These are phyloP conservation scores for Mythimna loreyi DNA, from an alignment of 2,888 invertebrate genomes.

Conservation along the genomic window DNA sequence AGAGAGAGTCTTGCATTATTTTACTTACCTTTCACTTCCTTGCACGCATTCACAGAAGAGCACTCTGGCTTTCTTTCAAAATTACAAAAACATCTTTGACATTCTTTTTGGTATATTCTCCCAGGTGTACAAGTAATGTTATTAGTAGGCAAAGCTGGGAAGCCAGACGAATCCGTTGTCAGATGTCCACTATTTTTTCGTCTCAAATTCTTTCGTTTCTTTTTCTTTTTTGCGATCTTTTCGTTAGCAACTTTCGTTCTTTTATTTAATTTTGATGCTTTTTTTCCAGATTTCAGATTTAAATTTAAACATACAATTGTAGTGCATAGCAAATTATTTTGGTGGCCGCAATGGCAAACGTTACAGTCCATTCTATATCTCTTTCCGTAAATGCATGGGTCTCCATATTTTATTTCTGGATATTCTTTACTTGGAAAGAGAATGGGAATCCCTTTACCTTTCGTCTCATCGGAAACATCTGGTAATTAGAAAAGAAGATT, in stretches of 20 bases:
- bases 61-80: slow-evolving; percentile 40
- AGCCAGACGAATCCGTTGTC: not conserved
- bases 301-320: slow-evolving; percentile 77
- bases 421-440: too few relatives aligned
- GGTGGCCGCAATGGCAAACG: slow-evolving; percentile 74
- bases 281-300: not conserved
- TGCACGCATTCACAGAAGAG: slow-evolving; percentile 39
- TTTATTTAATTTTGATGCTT: not conserved
- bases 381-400: slow-evolving; percentile 72
- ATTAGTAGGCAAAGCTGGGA: slow-evolving; percentile 45
- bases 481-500: not conserved
- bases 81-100: slow-evolving; percentile 77
- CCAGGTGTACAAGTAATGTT: slow-evolving; percentile 73
- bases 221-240: slow-evolving; percentile 10
- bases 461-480: slow-evolving; percentile 65
- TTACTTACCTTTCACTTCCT: slow-evolving; percentile 5
- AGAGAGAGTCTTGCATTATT: too few relatives aligned
- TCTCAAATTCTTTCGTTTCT: too few relatives aligned
- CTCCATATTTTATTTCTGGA: slow-evolving; percentile 72
- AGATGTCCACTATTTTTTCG: not conserved
- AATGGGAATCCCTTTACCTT: not conserved
- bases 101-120: slow-evolving; percentile 71
- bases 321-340: slow-evolving; percentile 78
- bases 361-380: slow-evolving; percentile 80
- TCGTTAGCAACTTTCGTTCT: not conserved